These are phyloP conservation scores for Drosophila picticornis DNA, from an alignment of 2,888 invertebrate species.

Conservation along the genomic window DNA sequence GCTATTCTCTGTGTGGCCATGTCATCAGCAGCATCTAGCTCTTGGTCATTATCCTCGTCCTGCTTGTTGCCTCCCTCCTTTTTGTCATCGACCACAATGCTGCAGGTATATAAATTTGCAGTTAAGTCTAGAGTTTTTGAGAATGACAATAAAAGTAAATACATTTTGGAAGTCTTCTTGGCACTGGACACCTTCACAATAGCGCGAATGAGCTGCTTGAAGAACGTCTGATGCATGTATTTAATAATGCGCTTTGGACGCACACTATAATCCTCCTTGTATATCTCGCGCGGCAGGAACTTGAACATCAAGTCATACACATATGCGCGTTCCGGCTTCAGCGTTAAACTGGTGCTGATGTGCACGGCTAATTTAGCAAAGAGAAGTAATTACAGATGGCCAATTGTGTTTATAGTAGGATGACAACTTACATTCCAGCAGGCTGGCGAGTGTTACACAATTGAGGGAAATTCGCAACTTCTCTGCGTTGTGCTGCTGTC, in stretches of 20 bases:
- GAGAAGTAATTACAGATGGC: neutral
- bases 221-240: slow-evolving; percentile 91
- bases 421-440: slow-evolving; percentile 87
- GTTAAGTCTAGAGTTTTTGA: neutral
- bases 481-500: slow-evolving; percentile 88
- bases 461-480: slow-evolving; percentile 90
- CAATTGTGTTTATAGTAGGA: neutral
- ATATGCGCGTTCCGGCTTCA: slow-evolving; percentile 87
- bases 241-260: slow-evolving; percentile 89
- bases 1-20: slow-evolving; percentile 73
- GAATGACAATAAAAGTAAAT: slow-evolving; percentile 20
- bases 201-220: slow-evolving; percentile 88
- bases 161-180: slow-evolving; percentile 80
- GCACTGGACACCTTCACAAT: slow-evolving; percentile 88
- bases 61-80: slow-evolving; percentile 52
- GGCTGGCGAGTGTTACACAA: slow-evolving; percentile 91
- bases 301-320: slow-evolving; percentile 89
- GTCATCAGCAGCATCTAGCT: slow-evolving; percentile 76
- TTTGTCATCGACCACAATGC: slow-evolving; percentile 85
- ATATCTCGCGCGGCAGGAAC: slow-evolving; percentile 91
- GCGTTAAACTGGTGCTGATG: slow-evolving; percentile 85
- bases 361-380: slow-evolving; percentile 73
- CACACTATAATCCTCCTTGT: slow-evolving; percentile 90
- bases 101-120: slow-evolving; percentile 39
- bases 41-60: slow-evolving; percentile 84